These are phyloP conservation scores for Paradoxurus hermaphroditus DNA, from an alignment of 2,113 vertebrate genomes.

Conservation along the genomic window DNA sequence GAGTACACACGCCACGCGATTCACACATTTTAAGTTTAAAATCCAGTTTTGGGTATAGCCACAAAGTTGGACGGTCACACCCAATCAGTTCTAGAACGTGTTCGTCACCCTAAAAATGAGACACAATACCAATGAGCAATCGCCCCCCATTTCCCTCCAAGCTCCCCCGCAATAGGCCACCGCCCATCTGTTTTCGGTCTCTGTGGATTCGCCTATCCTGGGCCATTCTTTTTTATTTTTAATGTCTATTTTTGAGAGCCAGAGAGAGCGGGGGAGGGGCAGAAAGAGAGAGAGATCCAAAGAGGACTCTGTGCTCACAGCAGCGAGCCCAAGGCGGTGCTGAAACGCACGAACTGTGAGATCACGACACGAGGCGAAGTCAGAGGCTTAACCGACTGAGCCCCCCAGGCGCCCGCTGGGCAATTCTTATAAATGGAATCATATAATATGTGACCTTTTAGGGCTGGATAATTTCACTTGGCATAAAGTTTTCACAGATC, in stretches of 20 bases:
- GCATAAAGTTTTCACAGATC: not conserved
- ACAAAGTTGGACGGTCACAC: not conserved
- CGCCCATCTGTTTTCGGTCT: not conserved
- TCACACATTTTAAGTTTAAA: not conserved
- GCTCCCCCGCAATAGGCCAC: not conserved
- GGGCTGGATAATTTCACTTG: not conserved
- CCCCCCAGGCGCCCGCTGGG: too few relatives aligned
- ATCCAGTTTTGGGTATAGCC: not conserved
- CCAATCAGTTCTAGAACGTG: not conserved
- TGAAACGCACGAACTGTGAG: too few relatives aligned
- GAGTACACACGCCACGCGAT: not conserved
- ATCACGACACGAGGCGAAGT: too few relatives aligned
- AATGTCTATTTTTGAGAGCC: too few relatives aligned
- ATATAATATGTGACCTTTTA: not conserved
- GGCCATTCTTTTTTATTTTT: not conserved
- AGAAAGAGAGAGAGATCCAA: too few relatives aligned
- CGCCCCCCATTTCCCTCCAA: not conserved
- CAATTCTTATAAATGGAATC: not conserved
- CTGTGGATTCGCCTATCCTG: not conserved
- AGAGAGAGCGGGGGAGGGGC: too few relatives aligned
- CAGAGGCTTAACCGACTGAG: too few relatives aligned
- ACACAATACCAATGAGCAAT: not conserved
- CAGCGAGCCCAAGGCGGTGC: too few relatives aligned
- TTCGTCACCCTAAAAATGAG: not conserved
- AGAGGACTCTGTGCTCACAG: too few relatives aligned